Evolutionary conservation across 2,113 vertebrate species (phyloP).

Genomic region (Microtus pennsylvanicus): DNA sequence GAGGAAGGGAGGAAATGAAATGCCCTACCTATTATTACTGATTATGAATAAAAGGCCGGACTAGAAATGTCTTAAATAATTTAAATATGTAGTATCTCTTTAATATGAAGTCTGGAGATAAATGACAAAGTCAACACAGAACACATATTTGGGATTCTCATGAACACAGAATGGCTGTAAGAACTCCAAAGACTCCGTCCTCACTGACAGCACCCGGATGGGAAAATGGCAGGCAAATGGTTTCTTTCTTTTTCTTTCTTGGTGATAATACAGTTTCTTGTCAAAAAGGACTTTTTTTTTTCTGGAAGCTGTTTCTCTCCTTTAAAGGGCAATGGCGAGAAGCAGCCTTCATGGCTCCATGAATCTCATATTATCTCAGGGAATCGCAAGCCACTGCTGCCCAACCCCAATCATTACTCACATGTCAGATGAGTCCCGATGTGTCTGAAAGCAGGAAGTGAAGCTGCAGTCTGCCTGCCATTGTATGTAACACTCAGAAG

Average conservation of each 20-base stretch:
- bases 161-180: background rate
- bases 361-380: background rate
- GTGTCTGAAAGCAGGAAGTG: background rate
- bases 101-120: background rate
- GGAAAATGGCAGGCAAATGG: background rate
- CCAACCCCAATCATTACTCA: no score
- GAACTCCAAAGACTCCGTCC: background rate
- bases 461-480: background rate
- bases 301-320: background rate
- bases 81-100: background rate
- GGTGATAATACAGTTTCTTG: background rate
- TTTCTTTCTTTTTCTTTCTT: background rate
- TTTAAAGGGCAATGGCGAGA: background rate
- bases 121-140: background rate
- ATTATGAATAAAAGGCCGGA: background rate
- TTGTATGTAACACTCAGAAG: background rate
- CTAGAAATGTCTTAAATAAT: background rate
- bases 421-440: background rate
- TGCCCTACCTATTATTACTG: background rate
- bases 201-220: background rate
- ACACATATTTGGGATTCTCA: background rate
- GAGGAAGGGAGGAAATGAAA: no score
- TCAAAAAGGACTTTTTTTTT: background rate
- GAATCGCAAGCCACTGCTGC: background rate
- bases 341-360: background rate